Evolutionary conservation across 2,888 invertebrate species (phyloP), one percentile per base, ranked within the genome.

Genomic region (Crepidodera aurea): DNA sequence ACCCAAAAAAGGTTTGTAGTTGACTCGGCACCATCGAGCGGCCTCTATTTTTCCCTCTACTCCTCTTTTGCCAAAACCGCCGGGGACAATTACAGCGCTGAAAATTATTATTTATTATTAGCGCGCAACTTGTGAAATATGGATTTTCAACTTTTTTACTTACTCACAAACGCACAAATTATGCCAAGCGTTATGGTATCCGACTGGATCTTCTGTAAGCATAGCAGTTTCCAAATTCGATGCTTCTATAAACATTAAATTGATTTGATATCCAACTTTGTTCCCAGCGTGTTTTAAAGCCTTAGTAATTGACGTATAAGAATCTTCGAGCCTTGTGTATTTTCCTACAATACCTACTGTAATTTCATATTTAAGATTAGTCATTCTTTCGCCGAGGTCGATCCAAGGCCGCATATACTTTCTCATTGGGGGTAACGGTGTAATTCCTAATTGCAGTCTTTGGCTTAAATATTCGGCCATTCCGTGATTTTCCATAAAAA

Each of bases 31-130:
- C 94, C 96, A 98, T 73, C 91, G 87, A 70, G 93, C 93, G 0
- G 98, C 98, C 64, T 89, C 88, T 50, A 99, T 94, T 83, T 96
- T 99, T 0, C 99, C 99, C 79, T 97, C 96, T 76, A 96, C 90
- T 3, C 99, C 99, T 57, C 98, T 87, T 69, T 90, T 89, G 0
- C 99, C 99, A 80, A 99, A 99, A 8, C 99, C 99, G 60, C 99
- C 99, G 1, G 99, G 98, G 0, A 99, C 95, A 69, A 99, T 86
- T 0, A 98, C 89, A 25, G 97, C 98, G 78, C 94, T 94, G 71
- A 40, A 82, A 82, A 59, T 37, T 2, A 2, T 6, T 5, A 32
- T 5, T 32, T 32, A 2, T 32, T 32, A n/a, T 32, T 8, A 5
- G 5, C 10, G 10, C 2, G 12, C 7, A 15, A 40, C 2, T 15